These are phyloP conservation scores for Palythoa grandis DNA, from an alignment of 92 coral and sea anemone species.

Conservation along the genomic window DNA sequence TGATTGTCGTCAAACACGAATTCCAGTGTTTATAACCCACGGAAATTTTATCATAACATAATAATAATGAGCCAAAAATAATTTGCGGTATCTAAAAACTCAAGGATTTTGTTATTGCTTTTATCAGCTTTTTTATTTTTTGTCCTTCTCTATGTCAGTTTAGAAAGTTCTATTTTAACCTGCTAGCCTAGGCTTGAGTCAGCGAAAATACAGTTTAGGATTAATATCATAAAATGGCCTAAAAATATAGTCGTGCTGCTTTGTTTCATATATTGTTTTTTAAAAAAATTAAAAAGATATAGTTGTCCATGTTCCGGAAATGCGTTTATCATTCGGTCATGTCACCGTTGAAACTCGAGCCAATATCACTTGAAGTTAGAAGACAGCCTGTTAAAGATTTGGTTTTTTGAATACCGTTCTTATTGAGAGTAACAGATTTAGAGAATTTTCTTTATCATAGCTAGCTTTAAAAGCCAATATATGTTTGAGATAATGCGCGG, in stretches of 20 bases:
- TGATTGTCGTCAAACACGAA: background rate
- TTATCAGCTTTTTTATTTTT: background rate
- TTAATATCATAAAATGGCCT: background rate
- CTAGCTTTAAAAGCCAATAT: background rate
- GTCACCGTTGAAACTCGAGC: slow-evolving; percentile 21
- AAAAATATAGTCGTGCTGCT: background rate
- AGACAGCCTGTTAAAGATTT: background rate
- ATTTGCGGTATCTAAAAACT: background rate
- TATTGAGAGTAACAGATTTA: background rate
- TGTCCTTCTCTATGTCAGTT: background rate
- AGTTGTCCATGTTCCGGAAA: slow-evolving; percentile 36
- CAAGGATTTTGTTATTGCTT: background rate
- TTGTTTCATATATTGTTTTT: background rate
- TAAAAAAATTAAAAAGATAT: background rate
- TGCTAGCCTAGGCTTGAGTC: background rate
- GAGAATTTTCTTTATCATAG: background rate
- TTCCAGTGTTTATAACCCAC: background rate
- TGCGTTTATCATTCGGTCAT: slow-evolving; percentile 43
- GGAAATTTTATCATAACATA: background rate
- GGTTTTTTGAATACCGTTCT: background rate
- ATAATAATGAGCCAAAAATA: background rate
- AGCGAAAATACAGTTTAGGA: background rate
- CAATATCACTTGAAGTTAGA: slow-evolving; percentile 10
- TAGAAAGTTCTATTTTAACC: background rate
- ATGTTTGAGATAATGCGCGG: background rate